Evolutionary conservation across 1,140 invertebrate genomes (phyloP).

Genomic region (Oedothorax gibbosus): DNA sequence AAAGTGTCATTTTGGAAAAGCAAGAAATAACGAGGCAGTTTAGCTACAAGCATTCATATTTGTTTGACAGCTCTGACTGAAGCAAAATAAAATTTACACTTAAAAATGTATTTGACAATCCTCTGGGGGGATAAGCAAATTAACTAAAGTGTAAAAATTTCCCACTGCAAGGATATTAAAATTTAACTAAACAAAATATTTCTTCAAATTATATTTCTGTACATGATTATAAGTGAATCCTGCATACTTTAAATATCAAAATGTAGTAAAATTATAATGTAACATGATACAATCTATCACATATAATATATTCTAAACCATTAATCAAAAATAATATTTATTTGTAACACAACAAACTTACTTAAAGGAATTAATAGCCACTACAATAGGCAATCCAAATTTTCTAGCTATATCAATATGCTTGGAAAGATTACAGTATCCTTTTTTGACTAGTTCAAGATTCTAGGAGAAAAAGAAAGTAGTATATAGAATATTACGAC

Average conservation of each 20-base stretch:
- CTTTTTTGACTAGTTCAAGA: slow-evolving; percentile 87
- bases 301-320: neutral
- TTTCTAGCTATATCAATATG: slow-evolving; percentile 93
- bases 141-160: no score
- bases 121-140: no score
- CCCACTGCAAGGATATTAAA: no score
- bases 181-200: no score
- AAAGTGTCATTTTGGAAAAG: no score
- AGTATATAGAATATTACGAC: neutral
- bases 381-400: slow-evolving; percentile 94
- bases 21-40: no score
- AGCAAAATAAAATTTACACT: no score
- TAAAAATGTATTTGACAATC: no score
- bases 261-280: neutral
- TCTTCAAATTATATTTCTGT: no score
- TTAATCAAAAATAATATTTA: neutral
- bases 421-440: slow-evolving; percentile 90
- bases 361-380: slow-evolving; percentile 90
- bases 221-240: no score
- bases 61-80: no score
- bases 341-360: slow-evolving; percentile 67
- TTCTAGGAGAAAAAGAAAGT: slow-evolving; percentile 77
- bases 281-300: neutral
- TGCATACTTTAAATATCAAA: neutral
- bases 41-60: no score